A percentile compares a stretch with the other conserved stretches of the same genome.
Conservation (phyloP, 2,888 invertebrate genomes). For the Atethmia centrago region DNA sequence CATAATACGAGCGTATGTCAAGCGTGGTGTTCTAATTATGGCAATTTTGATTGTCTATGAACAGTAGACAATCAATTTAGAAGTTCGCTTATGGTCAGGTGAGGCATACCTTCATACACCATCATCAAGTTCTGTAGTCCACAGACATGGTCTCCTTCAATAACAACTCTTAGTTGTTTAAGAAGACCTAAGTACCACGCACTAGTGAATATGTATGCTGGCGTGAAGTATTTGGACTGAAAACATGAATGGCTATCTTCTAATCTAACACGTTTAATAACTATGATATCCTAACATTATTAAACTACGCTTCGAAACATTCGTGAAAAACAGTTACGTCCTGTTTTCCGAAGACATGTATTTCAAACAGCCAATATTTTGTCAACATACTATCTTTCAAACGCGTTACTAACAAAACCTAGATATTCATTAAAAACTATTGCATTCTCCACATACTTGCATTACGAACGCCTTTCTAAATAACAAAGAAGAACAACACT, state of each 20-base stretch:
- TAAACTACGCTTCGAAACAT: neutral
- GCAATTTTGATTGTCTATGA: conserved; percentile 7
- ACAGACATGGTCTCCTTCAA: neutral
- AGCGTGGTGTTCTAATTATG: conserved; percentile 17
- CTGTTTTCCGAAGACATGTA: neutral
- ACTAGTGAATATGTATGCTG: neutral
- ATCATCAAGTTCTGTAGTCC: neutral
- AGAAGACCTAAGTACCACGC: neutral
- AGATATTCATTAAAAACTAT: conserved; percentile 59
- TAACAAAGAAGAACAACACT: conserved; percentile 37
- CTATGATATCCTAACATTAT: neutral
- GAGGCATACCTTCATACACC: neutral
- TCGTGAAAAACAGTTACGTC: neutral
- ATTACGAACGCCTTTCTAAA: conserved; percentile 54
- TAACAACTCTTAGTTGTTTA: neutral
- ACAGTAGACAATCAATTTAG: conserved; percentile 1
- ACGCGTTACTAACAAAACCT: conserved; percentile 51
- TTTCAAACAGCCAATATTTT: conserved; percentile 34
- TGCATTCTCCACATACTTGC: conserved; percentile 63
- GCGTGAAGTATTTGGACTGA: neutral
- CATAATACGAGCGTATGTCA: conserved; percentile 20
- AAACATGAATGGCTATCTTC: neutral
- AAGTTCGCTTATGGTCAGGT: neutral
- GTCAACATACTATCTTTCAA: conserved; percentile 47
- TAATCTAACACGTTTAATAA: neutral